Base-by-base conservation (phyloP, 2,888 invertebrate species). In the Eumacrocentrus americanus region DNA sequence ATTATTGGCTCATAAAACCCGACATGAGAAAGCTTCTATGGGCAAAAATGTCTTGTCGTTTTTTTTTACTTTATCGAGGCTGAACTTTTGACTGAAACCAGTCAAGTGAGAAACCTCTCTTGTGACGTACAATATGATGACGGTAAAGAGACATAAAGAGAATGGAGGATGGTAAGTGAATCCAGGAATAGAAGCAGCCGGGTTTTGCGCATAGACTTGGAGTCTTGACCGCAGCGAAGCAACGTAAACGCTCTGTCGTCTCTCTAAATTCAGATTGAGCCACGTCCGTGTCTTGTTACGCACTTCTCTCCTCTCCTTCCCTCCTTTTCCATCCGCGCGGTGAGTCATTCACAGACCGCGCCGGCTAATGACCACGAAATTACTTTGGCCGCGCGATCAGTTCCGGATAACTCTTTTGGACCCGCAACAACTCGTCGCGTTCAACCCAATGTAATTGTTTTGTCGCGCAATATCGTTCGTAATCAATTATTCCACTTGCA, bases 191-290 rank as follows among this genome's bases (percentile, higher is more conserved):
- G n/a, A n/a, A n/a, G n/a, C n/a, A n/a, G n/a, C n/a, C n/a, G n/a
- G n/a, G n/a, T 12, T 40, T 40, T 14, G 7, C 38, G 60, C 58
- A 56, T 18, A 25, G 40, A 16, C 38, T 40, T 16, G 25, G 34
- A 46, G 42, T 29, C 35, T 42, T 50, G 34, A 50, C 50, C 50
- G 22, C 5, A 16, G 18, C 35, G 25, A 35, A 23, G 16, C 46
- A 44, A 29, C 9, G 58, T 16, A 35, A n/a, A 52, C 53, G 18
- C 34, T 42, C 29, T 42, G 29, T 64, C 62, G 59, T 67, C 63
- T 64, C 66, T 65, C 66, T 69, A 68, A 67, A 67, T 68, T 68
- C 66, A 68, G 67, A 65, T 59, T 62, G 63, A 66, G 59, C 65
- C 60, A 52, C 59, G 34, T 51, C 53, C 61, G 67, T 67, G 65